phyloP scores from a whole-genome alignment of 2,797 vertebrate genomes.

The Vultur gryphus region DNA sequence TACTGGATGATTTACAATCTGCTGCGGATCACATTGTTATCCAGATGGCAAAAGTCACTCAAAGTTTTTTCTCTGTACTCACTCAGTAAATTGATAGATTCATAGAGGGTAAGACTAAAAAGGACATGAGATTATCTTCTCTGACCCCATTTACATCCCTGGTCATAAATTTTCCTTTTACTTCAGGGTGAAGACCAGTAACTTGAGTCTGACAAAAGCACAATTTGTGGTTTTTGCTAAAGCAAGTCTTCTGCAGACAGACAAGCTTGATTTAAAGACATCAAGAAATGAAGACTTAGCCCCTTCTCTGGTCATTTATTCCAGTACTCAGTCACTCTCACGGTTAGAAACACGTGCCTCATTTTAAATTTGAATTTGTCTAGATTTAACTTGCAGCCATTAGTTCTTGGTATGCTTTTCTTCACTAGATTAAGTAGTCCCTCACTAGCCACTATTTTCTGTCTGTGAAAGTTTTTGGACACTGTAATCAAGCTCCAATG shows the following conservation, averaged over 20 bases:
- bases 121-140: constrained; percentile 2
- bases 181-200: neutral
- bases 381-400: neutral
- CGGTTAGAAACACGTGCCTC: neutral
- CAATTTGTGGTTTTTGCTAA: neutral
- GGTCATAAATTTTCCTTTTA: constrained; percentile 19
- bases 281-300: neutral
- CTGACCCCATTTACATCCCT: neutral
- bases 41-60: neutral
- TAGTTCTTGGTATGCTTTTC: neutral
- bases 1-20: neutral
- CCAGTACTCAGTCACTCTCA: neutral
- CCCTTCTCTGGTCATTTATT: neutral
- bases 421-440: neutral
- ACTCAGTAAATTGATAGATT: neutral
- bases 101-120: neutral
- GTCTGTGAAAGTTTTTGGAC: neutral
- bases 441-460: neutral
- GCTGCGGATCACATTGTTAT: neutral
- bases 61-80: neutral
- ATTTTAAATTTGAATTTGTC: constrained; percentile 10
- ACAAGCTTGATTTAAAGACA: neutral
- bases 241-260: neutral
- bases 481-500: neutral
- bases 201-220: neutral